These are phyloP conservation scores for Peromyscus eremicus DNA, from an alignment of 2,797 vertebrate species.

Conservation along the genomic window DNA sequence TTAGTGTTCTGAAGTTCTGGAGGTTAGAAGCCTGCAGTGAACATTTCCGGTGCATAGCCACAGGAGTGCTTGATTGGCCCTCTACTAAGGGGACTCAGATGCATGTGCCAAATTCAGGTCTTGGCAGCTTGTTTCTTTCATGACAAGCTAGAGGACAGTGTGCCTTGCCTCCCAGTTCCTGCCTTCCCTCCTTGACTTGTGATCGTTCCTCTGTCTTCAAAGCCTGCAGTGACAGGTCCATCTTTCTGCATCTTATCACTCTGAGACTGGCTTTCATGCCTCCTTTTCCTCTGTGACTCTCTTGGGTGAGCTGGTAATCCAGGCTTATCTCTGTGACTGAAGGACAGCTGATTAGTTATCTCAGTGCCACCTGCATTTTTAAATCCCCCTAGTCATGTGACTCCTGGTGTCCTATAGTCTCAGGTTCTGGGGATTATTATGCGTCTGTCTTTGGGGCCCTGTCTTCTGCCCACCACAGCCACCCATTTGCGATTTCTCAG, in stretches of 20 bases:
- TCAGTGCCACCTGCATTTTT: neutral
- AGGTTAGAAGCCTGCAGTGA: neutral
- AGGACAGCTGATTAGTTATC: neutral
- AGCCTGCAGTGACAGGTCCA: neutral
- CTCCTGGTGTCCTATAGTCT: neutral
- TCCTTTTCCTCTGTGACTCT: neutral
- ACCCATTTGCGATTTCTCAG: neutral
- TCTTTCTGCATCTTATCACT: neutral
- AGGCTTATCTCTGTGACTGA: neutral
- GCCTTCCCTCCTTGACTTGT: neutral
- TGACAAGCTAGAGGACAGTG: neutral
- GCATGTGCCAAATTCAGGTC: neutral
- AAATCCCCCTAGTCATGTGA: neutral
- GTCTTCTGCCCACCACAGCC: neutral
- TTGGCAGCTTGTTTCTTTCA: neutral
- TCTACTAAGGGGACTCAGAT: neutral
- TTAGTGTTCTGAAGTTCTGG: neutral
- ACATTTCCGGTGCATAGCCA: neutral
- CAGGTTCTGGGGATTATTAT: neutral
- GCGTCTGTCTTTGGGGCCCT: neutral
- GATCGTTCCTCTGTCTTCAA: neutral
- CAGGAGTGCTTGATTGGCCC: neutral
- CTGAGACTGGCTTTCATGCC: too few relatives aligned
- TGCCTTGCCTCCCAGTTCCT: neutral
- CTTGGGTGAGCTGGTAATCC: neutral